A percentile compares a stretch with the other conserved stretches of the same genome.
These are phyloP conservation scores for Zosterops borbonicus DNA, from an alignment of 2,113 vertebrate genomes.

Conservation along the genomic window DNA sequence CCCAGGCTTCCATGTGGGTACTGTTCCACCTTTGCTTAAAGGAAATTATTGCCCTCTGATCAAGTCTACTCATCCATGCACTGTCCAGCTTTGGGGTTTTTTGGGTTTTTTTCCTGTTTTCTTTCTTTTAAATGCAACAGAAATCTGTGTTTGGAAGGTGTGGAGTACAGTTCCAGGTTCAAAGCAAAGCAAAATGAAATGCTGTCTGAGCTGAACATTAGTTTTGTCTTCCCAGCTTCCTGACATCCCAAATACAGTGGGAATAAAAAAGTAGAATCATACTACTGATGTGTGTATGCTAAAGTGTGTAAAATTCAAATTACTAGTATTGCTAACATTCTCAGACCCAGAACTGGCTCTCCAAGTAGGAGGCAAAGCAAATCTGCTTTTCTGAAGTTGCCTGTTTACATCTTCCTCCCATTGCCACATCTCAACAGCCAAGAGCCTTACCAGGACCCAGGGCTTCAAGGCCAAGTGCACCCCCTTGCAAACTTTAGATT, in stretches of 20 bases:
- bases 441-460: neutral
- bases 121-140: neutral
- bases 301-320: neutral
- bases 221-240: neutral
- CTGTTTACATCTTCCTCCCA: neutral
- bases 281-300: neutral
- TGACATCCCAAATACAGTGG: neutral
- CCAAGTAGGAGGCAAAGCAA: neutral
- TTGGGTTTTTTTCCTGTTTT: accelerated
- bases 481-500: neutral
- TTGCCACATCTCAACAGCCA: neutral
- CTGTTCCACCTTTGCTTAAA: neutral
- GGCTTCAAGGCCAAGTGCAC: neutral
- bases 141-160: neutral
- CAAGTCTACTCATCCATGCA: neutral
- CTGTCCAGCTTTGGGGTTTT: neutral
- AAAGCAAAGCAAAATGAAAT: neutral
- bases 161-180: neutral
- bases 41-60: neutral
- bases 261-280: neutral
- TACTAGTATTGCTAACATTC: neutral
- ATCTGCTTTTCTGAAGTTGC: neutral
- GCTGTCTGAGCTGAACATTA: neutral
- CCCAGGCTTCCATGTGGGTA: neutral
- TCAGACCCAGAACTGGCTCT: neutral